Evolutionary conservation across 2,113 vertebrate species (phyloP).

Genomic region (Varanus salvator): DNA sequence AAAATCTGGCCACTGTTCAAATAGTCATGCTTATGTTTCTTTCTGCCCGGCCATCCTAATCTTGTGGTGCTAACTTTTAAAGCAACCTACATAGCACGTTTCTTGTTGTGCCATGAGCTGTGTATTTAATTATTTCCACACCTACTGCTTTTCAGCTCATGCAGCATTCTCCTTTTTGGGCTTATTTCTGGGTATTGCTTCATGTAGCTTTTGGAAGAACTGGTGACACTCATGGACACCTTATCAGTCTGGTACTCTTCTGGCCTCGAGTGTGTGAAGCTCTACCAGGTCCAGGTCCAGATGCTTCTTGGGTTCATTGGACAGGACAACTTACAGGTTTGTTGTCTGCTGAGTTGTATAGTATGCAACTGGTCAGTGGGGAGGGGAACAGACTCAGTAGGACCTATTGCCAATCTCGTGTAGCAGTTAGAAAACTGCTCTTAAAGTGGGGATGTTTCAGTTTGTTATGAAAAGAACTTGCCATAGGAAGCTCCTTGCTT

Average conservation of each 20-base stretch:
- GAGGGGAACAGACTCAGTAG: not conserved
- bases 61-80: no score
- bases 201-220: conserved; percentile 86
- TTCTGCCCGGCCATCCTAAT: not conserved
- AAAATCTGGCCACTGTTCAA: not conserved
- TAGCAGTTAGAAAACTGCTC: not conserved
- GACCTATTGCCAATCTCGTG: not conserved
- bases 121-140: not conserved
- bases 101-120: not conserved
- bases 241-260: conserved; percentile 92
- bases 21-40: not conserved
- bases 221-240: conserved; percentile 90
- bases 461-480: not conserved
- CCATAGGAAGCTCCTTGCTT: not conserved
- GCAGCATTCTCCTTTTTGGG: not conserved
- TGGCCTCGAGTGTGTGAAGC: conserved; percentile 84
- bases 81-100: not conserved
- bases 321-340: conserved; percentile 91
- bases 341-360: conserved; percentile 40
- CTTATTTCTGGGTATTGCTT: conserved; percentile 48
- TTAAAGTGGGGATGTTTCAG: not conserved
- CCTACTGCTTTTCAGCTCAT: not conserved
- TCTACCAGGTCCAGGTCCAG: conserved; percentile 92
- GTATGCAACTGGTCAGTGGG: not conserved
- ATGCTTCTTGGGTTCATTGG: conserved; percentile 95